These are phyloP conservation scores for Thereuonema tuberculata DNA, from an alignment of 1,140 invertebrate genomes.

Conservation along the genomic window DNA sequence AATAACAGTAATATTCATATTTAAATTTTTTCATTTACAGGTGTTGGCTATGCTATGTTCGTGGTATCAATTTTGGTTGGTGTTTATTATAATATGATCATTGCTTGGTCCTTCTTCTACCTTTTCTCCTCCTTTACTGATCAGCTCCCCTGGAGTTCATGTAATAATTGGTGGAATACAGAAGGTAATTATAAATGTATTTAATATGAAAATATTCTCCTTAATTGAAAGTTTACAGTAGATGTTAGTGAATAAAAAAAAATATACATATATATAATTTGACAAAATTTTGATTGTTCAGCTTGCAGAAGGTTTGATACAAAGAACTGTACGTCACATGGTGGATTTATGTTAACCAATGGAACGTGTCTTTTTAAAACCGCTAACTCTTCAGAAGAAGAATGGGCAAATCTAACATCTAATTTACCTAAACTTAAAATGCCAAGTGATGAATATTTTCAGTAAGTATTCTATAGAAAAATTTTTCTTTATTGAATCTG, in stretches of 20 bases:
- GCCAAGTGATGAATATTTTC: slow-evolving; percentile 72
- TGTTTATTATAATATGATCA: slow-evolving; percentile 71
- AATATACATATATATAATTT: background rate
- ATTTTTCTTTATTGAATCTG: too few species aligned
- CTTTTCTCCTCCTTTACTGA: slow-evolving; percentile 55
- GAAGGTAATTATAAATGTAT: too few species aligned
- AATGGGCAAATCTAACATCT: slow-evolving; percentile 42
- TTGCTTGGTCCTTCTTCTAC: slow-evolving; percentile 71
- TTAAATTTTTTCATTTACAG: slow-evolving; percentile 41
- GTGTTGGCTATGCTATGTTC: slow-evolving; percentile 69
- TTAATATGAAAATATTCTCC: slow-evolving; percentile 18
- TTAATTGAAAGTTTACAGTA: background rate
- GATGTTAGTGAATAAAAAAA: background rate
- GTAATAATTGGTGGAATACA: slow-evolving; percentile 58
- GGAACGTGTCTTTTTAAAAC: slow-evolving; percentile 25
- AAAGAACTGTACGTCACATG: slow-evolving; percentile 29
- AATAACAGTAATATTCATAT: too few species aligned
- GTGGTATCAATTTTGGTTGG: slow-evolving; percentile 67
- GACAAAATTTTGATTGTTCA: slow-evolving; percentile 10
- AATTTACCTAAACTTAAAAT: slow-evolving; percentile 43
- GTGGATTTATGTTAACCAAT: slow-evolving; percentile 26
- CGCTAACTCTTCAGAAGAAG: slow-evolving; percentile 41
- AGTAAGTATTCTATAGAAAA: slow-evolving; percentile 41
- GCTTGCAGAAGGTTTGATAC: slow-evolving; percentile 27
- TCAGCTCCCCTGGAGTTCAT: slow-evolving; percentile 61